Percentiles rank a stretch among this genome's conserved stretches.
phyloP scores from a whole-genome alignment of 2,888 invertebrate genomes.

The Ecdyonurus torrentis region DNA sequence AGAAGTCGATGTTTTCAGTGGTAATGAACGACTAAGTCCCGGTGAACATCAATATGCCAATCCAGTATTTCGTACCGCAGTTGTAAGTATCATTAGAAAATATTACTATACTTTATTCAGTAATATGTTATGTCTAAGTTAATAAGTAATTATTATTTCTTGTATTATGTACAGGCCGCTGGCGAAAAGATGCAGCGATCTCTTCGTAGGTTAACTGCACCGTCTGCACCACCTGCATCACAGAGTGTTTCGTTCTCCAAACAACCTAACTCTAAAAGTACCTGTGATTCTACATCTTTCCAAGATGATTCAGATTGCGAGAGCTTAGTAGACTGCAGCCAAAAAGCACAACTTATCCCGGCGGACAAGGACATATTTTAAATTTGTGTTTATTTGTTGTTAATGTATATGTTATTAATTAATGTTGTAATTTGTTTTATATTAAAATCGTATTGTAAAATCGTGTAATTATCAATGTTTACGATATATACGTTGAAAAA shows the following conservation, averaged over 20 bases:
- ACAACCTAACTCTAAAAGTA: background rate
- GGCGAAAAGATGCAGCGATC: background rate
- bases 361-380: background rate
- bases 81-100: background rate
- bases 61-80: slow-evolving; percentile 14
- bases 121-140: background rate
- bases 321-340: background rate
- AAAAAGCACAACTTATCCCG: background rate
- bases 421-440: too few species aligned
- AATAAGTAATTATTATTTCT: background rate
- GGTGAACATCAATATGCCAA: slow-evolving; percentile 25
- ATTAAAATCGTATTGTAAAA: too few species aligned
- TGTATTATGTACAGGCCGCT: background rate
- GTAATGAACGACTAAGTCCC: slow-evolving; percentile 17
- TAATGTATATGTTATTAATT: too few species aligned
- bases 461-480: too few species aligned
- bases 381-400: too few species aligned
- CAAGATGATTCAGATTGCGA: background rate
- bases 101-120: background rate
- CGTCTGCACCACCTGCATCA: background rate
- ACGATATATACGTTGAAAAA: too few species aligned
- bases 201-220: background rate
- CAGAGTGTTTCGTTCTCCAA: background rate
- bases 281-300: background rate
- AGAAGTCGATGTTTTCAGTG: slow-evolving; percentile 7